A percentile compares a stretch with the other conserved stretches of the same genome.
These are phyloP conservation scores for Scaptodrosophila latifasciaeformis DNA, from an alignment of 2,888 invertebrate genomes.

Conservation along the genomic window DNA sequence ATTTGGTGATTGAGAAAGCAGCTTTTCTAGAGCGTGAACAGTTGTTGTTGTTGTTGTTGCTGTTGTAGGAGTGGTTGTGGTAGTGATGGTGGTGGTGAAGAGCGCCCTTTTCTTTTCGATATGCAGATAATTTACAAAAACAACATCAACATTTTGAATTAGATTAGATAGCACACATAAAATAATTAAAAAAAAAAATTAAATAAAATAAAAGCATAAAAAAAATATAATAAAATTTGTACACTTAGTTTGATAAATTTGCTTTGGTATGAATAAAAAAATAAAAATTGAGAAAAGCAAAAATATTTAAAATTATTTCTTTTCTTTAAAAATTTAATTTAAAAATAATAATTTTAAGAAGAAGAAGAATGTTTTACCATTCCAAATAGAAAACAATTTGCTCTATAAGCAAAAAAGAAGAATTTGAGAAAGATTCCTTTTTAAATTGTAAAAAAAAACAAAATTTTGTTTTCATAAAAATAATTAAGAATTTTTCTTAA, in stretches of 20 bases:
- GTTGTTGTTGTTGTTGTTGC: not conserved
- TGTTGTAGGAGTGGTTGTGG: not conserved
- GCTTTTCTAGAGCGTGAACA: not conserved
- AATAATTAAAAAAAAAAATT: constrained; percentile 3
- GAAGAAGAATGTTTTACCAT: constrained; percentile 14
- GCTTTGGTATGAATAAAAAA: not conserved
- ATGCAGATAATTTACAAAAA: constrained; percentile 73
- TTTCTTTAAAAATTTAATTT: constrained; percentile 24
- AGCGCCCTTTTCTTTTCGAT: constrained; percentile 21
- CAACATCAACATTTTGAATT: constrained; percentile 58
- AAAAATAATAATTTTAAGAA: constrained; percentile 10
- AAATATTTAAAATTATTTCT: too few species aligned
- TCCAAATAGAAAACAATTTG: too few species aligned
- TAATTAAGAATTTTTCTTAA: too few species aligned
- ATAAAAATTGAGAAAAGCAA: constrained; percentile 2
- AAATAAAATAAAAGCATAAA: not conserved
- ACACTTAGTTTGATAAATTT: too few species aligned
- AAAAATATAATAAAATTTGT: constrained; percentile 10
- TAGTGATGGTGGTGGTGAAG: not conserved
- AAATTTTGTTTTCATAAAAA: too few species aligned
- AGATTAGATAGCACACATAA: constrained; percentile 30
- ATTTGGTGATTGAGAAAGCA: constrained; percentile 12
- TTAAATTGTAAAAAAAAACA: too few species aligned
- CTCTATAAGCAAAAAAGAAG: too few species aligned
- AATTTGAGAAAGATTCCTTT: too few species aligned